These are phyloP conservation scores for Danionella cerebrum DNA, from an alignment of 2,113 vertebrate species.

Conservation along the genomic window DNA sequence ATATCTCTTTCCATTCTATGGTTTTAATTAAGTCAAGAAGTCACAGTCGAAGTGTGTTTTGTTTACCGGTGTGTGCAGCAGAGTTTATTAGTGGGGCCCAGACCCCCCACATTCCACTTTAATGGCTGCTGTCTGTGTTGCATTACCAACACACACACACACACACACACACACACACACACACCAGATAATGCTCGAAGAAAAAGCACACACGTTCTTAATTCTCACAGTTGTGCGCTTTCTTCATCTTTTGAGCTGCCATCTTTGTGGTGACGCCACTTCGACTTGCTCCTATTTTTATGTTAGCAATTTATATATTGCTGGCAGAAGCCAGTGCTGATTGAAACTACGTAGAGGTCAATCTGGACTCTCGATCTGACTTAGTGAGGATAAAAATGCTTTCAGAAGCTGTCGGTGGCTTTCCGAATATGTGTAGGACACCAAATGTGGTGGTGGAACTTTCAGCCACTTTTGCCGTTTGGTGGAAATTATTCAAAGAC, in stretches of 20 bases:
- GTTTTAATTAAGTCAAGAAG: conserved; percentile 24
- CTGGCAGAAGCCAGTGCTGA: conserved; percentile 51
- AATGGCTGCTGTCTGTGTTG: conserved; percentile 57
- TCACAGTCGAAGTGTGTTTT: neutral
- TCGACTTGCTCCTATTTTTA: conserved; percentile 64
- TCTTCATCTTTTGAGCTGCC: conserved; percentile 54
- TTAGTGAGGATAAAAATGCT: conserved; percentile 15
- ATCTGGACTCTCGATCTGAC: conserved; percentile 13
- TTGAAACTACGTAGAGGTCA: neutral
- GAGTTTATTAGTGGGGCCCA: conserved; percentile 45
- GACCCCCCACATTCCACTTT: conserved; percentile 56
- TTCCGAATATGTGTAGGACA: conserved; percentile 19
- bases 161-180: conserved; percentile 28
- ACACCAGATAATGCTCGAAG: conserved; percentile 1
- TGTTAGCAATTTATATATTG: conserved; percentile 57
- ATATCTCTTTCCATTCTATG: conserved; percentile 1
- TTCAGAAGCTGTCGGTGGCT: conserved; percentile 5
- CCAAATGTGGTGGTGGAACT: conserved; percentile 15
- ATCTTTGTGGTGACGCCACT: conserved; percentile 68
- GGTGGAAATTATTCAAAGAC: conserved; percentile 20
- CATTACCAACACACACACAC: conserved; percentile 50
- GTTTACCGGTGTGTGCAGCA: neutral
- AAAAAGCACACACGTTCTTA: conserved; percentile 50
- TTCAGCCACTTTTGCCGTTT: conserved; percentile 9
- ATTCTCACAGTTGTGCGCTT: conserved; percentile 52